Base-by-base conservation (phyloP, 2,888 invertebrate genomes). In the Phengaris arion region DNA sequence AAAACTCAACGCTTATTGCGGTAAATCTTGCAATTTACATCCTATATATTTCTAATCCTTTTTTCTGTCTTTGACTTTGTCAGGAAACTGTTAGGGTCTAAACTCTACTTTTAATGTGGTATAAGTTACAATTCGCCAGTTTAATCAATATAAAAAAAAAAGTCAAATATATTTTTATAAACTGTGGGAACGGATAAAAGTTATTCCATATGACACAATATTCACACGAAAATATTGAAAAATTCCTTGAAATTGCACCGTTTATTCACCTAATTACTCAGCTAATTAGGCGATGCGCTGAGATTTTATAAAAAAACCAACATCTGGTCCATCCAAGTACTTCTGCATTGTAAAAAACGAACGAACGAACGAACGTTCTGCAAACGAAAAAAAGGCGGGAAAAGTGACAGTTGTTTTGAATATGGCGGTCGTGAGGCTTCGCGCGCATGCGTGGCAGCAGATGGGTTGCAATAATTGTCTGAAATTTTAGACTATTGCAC, bases 351-450 rank as follows among this genome's bases (percentile, higher is more conserved):
- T n/a, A n/a, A n/a, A n/a, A n/a, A n/a, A n/a, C n/a, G n/a, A n/a
- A n/a, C n/a, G n/a, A n/a, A n/a, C n/a, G n/a, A n/a, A n/a, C n/a
- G n/a, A n/a, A n/a, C n/a, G n/a, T n/a, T n/a, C n/a, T n/a, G n/a
- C n/a, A 22, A 75, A 68, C 80, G 81, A 77, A 83, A 83, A 83
- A 85, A 86, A 86, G 82, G 85, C 85, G 85, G 84, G 83, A 85
- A 86, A 86, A 85, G 81, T 90, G 87, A 88, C 91, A 92, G 91
- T 90, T 92, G 91, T 79, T 81, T 79, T 81, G 83, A 89, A 81
- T 88, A 84, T 84, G 82, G 84, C 82, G 78, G 80, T 86, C 85
- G 84, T 80, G 76, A 75, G 83, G 82, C 81, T 83, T 84, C 86
- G 84, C 77, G 79, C 79, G 78, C 80, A 78, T 81, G 87, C 90